These are phyloP conservation scores for Drosophila neotestacea DNA, from an alignment of 2,888 invertebrate genomes.

Conservation along the genomic window DNA sequence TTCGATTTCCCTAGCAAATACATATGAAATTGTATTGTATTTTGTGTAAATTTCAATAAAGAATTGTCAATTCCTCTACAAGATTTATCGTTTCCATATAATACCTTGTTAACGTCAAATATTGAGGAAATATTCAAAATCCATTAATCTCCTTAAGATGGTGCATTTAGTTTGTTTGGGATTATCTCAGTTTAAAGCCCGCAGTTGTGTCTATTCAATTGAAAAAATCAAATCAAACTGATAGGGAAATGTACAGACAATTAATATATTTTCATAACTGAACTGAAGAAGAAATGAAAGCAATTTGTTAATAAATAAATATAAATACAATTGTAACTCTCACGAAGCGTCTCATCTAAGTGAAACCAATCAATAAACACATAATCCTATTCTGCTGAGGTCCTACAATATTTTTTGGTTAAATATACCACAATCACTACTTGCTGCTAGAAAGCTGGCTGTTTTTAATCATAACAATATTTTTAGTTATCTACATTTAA, in stretches of 20 bases:
- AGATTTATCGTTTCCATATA: constrained; percentile 34
- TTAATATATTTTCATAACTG: not conserved
- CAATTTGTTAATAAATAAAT: constrained; percentile 2
- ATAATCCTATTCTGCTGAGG: constrained; percentile 34
- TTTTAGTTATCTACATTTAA: constrained; percentile 72
- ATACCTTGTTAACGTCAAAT: constrained; percentile 31
- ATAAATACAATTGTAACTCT: constrained; percentile 16
- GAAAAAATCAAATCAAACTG: not conserved
- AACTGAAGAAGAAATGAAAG: constrained; percentile 4
- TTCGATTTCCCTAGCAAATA: constrained; percentile 49
- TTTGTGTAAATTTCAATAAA: constrained; percentile 52
- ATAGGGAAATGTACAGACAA: not conserved
- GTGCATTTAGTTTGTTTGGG: constrained; percentile 39
- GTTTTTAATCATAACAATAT: constrained; percentile 67
- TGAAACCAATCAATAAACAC: constrained; percentile 46
- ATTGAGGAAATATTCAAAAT: constrained; percentile 27
- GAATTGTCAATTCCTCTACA: constrained; percentile 71
- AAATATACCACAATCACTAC: constrained; percentile 77
- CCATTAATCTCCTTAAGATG: constrained; percentile 14
- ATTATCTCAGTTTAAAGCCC: constrained; percentile 44
- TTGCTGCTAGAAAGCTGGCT: constrained; percentile 75
- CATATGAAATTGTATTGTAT: constrained; percentile 25
- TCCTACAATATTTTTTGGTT: constrained; percentile 66
- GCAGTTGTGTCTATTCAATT: constrained; percentile 14
- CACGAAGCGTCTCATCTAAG: constrained; percentile 6